Evolutionary conservation across 2,113 vertebrate genomes (phyloP), one percentile per base, ranked within the genome.

Genomic region (Lycaon pictus): DNA sequence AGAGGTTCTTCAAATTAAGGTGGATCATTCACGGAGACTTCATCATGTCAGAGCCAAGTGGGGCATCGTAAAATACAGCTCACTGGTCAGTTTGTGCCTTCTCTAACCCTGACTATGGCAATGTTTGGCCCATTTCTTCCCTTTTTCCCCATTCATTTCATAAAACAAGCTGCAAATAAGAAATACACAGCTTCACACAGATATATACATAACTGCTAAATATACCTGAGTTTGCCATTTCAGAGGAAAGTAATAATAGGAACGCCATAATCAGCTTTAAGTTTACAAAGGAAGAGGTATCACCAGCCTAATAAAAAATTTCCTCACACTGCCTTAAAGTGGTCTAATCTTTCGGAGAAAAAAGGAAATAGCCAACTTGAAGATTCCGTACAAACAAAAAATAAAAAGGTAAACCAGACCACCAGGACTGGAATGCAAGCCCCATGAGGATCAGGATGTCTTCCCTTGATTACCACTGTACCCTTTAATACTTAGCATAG

Each of bases 91-190:
- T 88, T 0, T 58, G 37, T 43, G 83, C 10, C n/a, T 92, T 93
- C 76, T 95, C n/a, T 83, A 48, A 35, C 10, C 55, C 25, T 85
- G 60, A 90, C 55, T 51, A 79, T 19, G 4, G 48, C 55, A 84
- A 76, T 13, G 19, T 43, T 23, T 67, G 65, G 7, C 56, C 65
- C n/a, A 67, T 55, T 83, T 86, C 72, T 65, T 96, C 76, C 93
- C 16, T 35, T 48, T 16, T 12, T 43, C 23, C 76, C 22, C 37
- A n/a, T 51, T 93, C 32, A 74, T 25, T 72, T 53, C 94, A 53
- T n/a, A 94, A 94, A 94, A 88, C 65, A 97, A 96, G 15, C 32
- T 51, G 35, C 88, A 96, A 93, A 79, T 29, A 74, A 97, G 35
- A 97, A 96, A 95, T 25, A n/a, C 6, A 67, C 8, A 83, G 20